These are phyloP conservation scores for Rostratula benghalensis DNA, from an alignment of 2,113 vertebrate genomes.

Conservation along the genomic window DNA sequence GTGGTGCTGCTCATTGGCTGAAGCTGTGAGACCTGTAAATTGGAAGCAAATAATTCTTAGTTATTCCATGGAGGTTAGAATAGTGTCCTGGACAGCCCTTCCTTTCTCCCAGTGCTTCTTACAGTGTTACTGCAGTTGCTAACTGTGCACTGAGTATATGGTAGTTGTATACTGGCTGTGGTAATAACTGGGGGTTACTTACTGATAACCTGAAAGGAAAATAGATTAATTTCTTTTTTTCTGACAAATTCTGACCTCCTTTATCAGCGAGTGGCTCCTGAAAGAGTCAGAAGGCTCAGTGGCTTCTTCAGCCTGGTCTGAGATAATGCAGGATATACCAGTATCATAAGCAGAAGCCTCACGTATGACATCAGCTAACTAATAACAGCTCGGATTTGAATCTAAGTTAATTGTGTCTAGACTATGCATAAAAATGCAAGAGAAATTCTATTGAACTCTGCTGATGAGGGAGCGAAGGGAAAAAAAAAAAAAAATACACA, in stretches of 20 bases:
- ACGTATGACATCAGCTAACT: background rate
- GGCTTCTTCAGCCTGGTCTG: background rate
- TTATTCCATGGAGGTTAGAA: background rate
- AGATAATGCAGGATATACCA: background rate
- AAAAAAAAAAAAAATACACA: background rate
- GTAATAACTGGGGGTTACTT: background rate
- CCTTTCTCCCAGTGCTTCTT: background rate
- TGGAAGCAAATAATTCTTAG: background rate
- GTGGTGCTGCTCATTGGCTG: background rate
- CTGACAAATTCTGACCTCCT: background rate
- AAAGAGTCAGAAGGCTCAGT: background rate
- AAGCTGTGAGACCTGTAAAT: background rate
- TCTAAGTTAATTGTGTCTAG: background rate
- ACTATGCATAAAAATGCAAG: background rate
- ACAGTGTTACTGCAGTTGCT: background rate
- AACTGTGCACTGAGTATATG: background rate
- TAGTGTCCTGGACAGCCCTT: background rate
- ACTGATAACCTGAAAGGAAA: background rate
- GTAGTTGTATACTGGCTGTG: background rate
- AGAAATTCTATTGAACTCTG: background rate
- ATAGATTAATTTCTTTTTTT: background rate
- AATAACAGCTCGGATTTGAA: background rate
- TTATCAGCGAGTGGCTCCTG: background rate
- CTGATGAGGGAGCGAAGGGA: background rate
- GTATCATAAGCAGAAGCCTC: background rate